These are phyloP conservation scores for Pangasius larnaudii DNA, from an alignment of 2,797 vertebrate species.

Conservation along the genomic window DNA sequence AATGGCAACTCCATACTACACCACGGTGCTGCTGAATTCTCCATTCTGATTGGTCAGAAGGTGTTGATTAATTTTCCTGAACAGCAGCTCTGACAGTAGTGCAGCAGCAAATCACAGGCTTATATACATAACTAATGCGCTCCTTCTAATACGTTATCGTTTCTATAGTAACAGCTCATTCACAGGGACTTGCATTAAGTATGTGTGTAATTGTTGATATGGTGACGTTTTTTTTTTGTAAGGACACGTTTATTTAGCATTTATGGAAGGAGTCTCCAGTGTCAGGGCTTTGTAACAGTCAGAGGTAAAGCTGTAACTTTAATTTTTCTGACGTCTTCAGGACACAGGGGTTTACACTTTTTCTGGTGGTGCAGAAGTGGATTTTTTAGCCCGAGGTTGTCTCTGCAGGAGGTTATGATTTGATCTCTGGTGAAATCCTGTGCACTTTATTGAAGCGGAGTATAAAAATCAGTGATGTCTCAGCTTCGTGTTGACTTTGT, in stretches of 20 bases:
- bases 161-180: background rate
- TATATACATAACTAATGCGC: too few species aligned
- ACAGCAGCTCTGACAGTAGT: background rate
- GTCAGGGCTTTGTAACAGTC: too few species aligned
- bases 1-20: background rate
- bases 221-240: background rate
- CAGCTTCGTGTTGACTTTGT: constrained; percentile 17
- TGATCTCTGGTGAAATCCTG: background rate
- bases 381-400: background rate
- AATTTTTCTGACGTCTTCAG: background rate
- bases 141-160: background rate
- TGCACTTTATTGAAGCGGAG: background rate
- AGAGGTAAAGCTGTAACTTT: background rate
- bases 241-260: background rate
- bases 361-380: background rate
- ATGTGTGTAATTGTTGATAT: background rate
- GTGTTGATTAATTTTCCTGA: background rate
- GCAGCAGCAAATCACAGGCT: background rate
- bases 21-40: background rate
- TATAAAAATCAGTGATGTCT: background rate
- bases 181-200: background rate
- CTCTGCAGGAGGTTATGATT: background rate
- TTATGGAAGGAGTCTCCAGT: background rate
- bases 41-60: background rate
- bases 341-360: too few species aligned